Evolutionary conservation across 2,797 vertebrate species (phyloP).

Genomic region (Oophaga sylvatica): DNA sequence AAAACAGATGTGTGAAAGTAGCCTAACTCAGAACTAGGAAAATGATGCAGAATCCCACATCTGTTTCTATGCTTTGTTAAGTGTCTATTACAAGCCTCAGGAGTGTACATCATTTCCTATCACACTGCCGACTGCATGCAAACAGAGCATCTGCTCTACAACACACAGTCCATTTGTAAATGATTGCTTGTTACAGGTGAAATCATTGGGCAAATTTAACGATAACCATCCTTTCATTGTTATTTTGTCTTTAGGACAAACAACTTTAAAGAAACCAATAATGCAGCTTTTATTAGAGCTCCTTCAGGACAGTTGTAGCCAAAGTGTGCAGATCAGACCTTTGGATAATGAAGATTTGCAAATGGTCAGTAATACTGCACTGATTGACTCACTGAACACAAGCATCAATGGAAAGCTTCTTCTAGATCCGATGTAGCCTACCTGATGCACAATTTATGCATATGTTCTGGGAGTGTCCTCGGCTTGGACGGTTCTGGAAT

Average conservation of each 20-base stretch:
- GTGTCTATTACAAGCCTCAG: conserved; percentile 47
- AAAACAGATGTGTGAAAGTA: too few species aligned
- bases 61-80: conserved; percentile 34
- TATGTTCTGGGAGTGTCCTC: too few species aligned
- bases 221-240: neutral
- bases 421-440: neutral
- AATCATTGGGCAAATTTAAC: neutral
- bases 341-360: neutral
- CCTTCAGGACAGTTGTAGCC: neutral
- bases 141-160: conserved; percentile 40
- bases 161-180: conserved; percentile 5
- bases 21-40: neutral
- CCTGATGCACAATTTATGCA: too few species aligned
- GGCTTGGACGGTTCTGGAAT: too few species aligned
- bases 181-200: conserved; percentile 20
- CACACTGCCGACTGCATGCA: conserved; percentile 5
- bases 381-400: neutral
- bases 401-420: neutral
- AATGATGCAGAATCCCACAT: conserved; percentile 37
- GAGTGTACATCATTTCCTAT: conserved; percentile 51
- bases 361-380: neutral
- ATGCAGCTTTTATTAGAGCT: neutral
- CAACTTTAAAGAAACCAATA: too few species aligned
- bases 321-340: neutral
- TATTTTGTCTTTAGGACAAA: neutral